A percentile compares a stretch with the other conserved stretches of the same genome.
phyloP scores from a whole-genome alignment of 2,797 vertebrate species.

The Arrhamphus sclerolepis region DNA sequence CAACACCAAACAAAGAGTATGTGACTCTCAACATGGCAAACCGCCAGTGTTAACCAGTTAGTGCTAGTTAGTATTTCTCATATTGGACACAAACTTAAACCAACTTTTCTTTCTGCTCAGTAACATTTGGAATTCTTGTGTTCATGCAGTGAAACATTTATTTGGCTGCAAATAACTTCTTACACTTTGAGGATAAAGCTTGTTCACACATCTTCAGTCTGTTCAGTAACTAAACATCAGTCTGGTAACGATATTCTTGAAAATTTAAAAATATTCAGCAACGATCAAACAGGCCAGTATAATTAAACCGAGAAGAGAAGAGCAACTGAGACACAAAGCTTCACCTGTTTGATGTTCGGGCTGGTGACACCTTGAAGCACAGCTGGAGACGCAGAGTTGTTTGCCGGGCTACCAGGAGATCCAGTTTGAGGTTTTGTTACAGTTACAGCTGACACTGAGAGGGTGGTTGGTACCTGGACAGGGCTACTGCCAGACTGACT shows the following conservation, averaged over 20 bases:
- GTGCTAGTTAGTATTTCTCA: no score
- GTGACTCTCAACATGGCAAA: background rate
- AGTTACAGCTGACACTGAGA: constrained; percentile 84
- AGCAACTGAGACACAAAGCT: background rate
- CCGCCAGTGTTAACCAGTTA: no score
- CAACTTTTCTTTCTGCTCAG: no score
- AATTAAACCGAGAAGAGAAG: no score
- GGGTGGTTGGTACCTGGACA: constrained; percentile 80
- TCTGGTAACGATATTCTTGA: no score
- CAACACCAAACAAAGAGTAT: background rate
- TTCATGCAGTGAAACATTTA: no score
- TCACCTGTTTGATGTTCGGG: constrained; percentile 95
- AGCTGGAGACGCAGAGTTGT: constrained; percentile 75
- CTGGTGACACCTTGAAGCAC: constrained; percentile 89
- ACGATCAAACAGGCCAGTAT: background rate
- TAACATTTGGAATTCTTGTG: no score
- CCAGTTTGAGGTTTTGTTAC: constrained; percentile 83
- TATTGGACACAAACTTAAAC: no score
- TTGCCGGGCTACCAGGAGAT: constrained; percentile 82
- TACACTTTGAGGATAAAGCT: no score
- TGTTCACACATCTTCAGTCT: no score
- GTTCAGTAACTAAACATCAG: no score
- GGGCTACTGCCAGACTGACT: constrained; percentile 79
- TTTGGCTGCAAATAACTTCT: no score
- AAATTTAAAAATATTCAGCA: background rate